These are phyloP conservation scores for Nothura maculosa DNA, from an alignment of 2,797 vertebrate species.

Conservation along the genomic window DNA sequence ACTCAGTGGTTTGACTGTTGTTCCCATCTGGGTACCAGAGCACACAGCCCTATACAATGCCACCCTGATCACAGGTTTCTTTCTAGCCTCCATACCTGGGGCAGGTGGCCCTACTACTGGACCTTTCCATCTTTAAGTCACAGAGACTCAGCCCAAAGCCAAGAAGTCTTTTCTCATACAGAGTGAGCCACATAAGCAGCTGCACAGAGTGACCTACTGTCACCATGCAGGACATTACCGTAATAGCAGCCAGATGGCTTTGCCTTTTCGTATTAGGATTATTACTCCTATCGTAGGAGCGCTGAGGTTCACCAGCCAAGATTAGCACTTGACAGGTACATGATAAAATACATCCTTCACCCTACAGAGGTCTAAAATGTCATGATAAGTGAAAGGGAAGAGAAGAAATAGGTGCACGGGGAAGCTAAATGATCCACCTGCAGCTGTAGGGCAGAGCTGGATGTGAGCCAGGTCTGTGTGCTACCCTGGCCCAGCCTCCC, in stretches of 20 bases:
- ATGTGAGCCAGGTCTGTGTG: fast-evolving
- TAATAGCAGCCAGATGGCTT: slow-evolving; percentile 56
- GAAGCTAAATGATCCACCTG: neutral
- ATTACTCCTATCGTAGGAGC: slow-evolving; percentile 28
- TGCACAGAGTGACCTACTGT: slow-evolving; percentile 21
- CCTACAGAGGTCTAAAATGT: neutral
- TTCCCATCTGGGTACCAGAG: neutral
- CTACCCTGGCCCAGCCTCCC: fast-evolving
- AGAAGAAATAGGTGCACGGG: neutral
- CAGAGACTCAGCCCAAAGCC: neutral
- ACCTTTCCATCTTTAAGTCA: neutral
- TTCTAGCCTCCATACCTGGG: neutral
- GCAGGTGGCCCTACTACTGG: neutral
- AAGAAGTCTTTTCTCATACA: neutral
- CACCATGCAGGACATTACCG: neutral
- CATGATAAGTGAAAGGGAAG: neutral
- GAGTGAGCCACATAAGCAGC: slow-evolving; percentile 27
- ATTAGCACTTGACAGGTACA: neutral
- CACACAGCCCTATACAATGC: neutral
- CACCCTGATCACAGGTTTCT: neutral
- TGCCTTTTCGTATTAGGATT: slow-evolving; percentile 44
- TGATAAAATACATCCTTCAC: neutral
- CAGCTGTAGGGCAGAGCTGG: fast-evolving
- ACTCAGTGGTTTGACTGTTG: neutral
- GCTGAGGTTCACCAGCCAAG: slow-evolving; percentile 9